Percentiles rank a stretch among this genome's conserved stretches.
phyloP scores from a whole-genome alignment of 2,888 invertebrate genomes.

The Tachystola acroxantha region DNA sequence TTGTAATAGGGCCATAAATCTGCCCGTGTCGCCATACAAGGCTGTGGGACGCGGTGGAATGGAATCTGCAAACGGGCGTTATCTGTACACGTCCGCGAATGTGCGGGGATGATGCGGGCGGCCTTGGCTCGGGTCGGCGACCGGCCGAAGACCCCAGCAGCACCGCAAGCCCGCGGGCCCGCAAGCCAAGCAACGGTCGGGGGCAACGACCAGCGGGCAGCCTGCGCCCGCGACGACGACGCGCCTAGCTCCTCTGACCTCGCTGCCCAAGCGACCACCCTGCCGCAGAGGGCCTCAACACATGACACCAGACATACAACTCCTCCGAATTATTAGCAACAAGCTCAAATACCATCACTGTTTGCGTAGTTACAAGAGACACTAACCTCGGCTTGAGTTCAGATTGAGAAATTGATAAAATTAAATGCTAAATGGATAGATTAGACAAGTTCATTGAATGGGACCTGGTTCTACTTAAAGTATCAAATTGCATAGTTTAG shows the following conservation, averaged over 20 bases:
- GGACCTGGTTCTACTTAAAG: too few species aligned
- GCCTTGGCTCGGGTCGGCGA: conserved; percentile 75
- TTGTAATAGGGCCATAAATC: conserved; percentile 16
- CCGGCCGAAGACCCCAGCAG: conserved; percentile 75
- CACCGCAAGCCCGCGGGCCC: conserved; percentile 51
- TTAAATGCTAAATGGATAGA: too few species aligned
- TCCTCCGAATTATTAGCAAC: neutral
- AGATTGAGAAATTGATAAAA: too few species aligned
- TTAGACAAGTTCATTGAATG: too few species aligned
- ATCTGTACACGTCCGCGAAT: conserved; percentile 49
- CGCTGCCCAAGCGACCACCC: conserved; percentile 28
- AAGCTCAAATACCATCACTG: too few species aligned
- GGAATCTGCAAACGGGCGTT: conserved; percentile 57
- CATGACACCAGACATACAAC: conserved; percentile 20
- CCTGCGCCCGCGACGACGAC: conserved; percentile 46
- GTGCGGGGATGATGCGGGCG: conserved; percentile 72
- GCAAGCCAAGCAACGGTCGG: conserved; percentile 72
- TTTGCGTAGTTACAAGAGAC: too few species aligned
- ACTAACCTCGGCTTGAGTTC: too few species aligned
- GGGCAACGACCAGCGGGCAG: conserved; percentile 70
- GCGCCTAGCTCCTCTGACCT: conserved; percentile 54
- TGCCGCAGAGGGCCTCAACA: conserved; percentile 23
- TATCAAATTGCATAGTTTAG: too few species aligned
- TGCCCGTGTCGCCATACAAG: conserved; percentile 15
- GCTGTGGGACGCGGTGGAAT: conserved; percentile 28